Conservation (phyloP, 1,140 invertebrate species). For the Centruroides vittatus region DNA sequence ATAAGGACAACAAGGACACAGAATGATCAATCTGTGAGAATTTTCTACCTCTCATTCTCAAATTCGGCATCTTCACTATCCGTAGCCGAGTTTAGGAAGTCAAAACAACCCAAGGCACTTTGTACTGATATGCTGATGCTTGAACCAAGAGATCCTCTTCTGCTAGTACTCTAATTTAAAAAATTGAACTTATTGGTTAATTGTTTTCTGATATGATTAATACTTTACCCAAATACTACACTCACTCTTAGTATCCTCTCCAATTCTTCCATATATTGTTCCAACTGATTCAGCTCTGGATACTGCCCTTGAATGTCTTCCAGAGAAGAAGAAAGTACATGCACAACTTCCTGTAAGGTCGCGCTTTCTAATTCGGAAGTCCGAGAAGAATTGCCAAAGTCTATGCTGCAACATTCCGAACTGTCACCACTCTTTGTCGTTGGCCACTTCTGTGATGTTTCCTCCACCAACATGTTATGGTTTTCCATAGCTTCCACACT, state of each 20-base stretch:
- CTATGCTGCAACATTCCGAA: slow-evolving; percentile 6
- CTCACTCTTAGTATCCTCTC: slow-evolving; percentile 22
- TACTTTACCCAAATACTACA: too few relatives aligned
- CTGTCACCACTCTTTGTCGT: background rate
- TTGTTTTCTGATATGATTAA: too few relatives aligned
- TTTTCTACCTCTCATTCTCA: slow-evolving; percentile 8
- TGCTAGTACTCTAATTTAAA: slow-evolving; percentile 8
- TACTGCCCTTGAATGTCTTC: slow-evolving; percentile 38
- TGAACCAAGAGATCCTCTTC: slow-evolving; percentile 26
- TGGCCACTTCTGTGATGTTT: slow-evolving; percentile 10
- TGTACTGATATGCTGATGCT: slow-evolving; percentile 38
- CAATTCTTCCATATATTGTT: slow-evolving; percentile 26
- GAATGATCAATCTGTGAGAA: too few relatives aligned
- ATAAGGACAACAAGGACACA: too few relatives aligned
- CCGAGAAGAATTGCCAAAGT: background rate
- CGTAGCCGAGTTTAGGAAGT: slow-evolving; percentile 37
- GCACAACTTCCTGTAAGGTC: background rate
- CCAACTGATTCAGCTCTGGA: slow-evolving; percentile 31
- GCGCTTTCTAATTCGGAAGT: background rate
- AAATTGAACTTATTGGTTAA: background rate
- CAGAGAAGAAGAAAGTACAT: slow-evolving; percentile 24
- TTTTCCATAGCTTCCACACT: too few relatives aligned
- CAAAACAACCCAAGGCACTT: slow-evolving; percentile 38
- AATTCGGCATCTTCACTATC: slow-evolving; percentile 23
- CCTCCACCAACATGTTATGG: background rate